Evolutionary conservation across 2,888 invertebrate species (phyloP), one percentile per base, ranked within the genome.

Genomic region (Drosophila greeni): DNA sequence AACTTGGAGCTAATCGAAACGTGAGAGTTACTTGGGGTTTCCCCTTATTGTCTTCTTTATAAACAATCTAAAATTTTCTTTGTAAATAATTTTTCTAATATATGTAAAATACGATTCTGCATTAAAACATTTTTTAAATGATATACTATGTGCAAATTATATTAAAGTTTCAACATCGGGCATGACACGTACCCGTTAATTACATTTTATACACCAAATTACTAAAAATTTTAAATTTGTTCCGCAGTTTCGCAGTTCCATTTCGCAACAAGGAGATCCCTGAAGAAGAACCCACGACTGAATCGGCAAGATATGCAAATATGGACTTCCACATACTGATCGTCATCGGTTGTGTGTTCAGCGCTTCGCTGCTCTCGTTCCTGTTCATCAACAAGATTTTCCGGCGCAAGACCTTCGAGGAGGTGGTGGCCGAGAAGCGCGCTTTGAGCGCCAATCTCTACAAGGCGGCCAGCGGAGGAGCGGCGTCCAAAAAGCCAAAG

Each of bases 301-400:
- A 43, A 58, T 29, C 48, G 64, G 66, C 47, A 84, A 85, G 84
- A 68, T 87, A 88, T 87, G 87, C 87, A 87, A 88, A 86, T 76
- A 89, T 89, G 89, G 89, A 89, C 84, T 86, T 89, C 65, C 87
- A 88, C 76, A 86, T 89, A 75, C 85, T 88, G 74, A 85, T 87
- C 74, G 87, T 89, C 72, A 89, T 89, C 79, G 85, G 86, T 70
- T 87, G 88, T 76, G 87, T 89, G 52, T 86, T 89, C 73, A 78
- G 88, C 76, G 87, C 86, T 23, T 89, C 89, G 40, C 74, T 89
- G 57, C 75, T 86, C 54, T 89, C 88, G 23, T 82, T 88, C 61
- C 71, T 89, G 53, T 88, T 89, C 66, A 88, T 89, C 58, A 88
- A 88, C 64, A 88, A 88, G 74, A 86, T 89, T 68, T 88, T 88